Percentiles rank a stretch among this genome's conserved stretches.
Conservation (phyloP, 2,797 vertebrate species). For the Sebastes hubbsi region DNA sequence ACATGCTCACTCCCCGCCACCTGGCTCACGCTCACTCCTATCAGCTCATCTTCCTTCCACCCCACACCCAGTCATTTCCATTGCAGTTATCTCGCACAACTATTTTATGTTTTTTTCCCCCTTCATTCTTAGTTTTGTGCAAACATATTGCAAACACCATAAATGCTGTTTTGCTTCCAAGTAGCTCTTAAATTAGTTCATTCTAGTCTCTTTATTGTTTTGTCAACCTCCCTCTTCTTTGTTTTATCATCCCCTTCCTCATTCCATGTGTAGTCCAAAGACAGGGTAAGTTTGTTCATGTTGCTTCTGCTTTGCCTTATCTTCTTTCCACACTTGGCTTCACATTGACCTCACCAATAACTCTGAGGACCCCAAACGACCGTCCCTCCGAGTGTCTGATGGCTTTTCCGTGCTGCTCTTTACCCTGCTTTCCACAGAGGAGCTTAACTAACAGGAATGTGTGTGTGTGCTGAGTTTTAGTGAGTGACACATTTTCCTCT, state of each 20-base stretch:
- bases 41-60: constrained; percentile 18
- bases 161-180: constrained; percentile 61
- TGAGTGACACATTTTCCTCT: constrained; percentile 45
- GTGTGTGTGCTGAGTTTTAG: constrained; percentile 55
- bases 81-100: background rate
- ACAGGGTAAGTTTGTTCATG: constrained; percentile 87
- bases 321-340: constrained; percentile 43
- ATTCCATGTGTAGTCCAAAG: constrained; percentile 87
- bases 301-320: constrained; percentile 66
- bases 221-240: constrained; percentile 59
- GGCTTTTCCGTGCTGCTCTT: constrained; percentile 58
- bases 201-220: constrained; percentile 61
- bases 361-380: constrained; percentile 37
- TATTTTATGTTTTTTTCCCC: constrained; percentile 14
- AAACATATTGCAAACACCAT: background rate
- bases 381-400: constrained; percentile 58
- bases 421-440: constrained; percentile 57
- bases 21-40: constrained; percentile 33
- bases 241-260: constrained; percentile 71
- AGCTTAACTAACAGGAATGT: constrained; percentile 76
- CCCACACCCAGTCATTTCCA: constrained; percentile 14
- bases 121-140: constrained; percentile 10
- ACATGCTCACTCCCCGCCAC: constrained; percentile 11
- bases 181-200: constrained; percentile 52
- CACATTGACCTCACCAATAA: constrained; percentile 43